Base-by-base conservation (phyloP, 2,113 vertebrate genomes). In the Gobio gobio region DNA sequence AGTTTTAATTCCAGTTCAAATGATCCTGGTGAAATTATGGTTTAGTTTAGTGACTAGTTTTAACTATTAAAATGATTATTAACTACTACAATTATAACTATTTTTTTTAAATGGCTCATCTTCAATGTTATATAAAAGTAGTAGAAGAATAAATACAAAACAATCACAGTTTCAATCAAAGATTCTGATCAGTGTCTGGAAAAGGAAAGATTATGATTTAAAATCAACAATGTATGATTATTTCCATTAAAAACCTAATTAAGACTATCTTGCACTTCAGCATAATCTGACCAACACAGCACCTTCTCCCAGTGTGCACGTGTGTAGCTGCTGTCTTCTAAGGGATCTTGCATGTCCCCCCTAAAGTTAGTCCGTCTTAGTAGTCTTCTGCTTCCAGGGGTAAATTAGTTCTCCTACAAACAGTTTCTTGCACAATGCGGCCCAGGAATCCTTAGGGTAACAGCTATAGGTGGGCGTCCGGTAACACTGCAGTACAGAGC, bases 361-460 rank as follows among this genome's bases (percentile, higher is more conserved):
- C 83, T 40, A 13, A 10, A 43, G 45, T 96, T 90, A 99, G 86
- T 98, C 96, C n/a, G 94, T 93, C 90, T 98, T 98, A 89, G 95
- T 94, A 88, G 86, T 94, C 92, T 96, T 97, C 90, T 96, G 96
- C 85, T 93, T 97, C 98, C 98, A 99, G 74, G 98, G 98, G 88
- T 98, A 99, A 90, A 99, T 94, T 40, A 99, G 95, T 92, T 99
- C 97, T 58, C 98, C 98, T 0, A 98, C 92, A 89, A 99, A 97
- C 72, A 99, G 95, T 82, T 98, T 99, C 91, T 96, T 96, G 91
- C 95, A 95, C 91, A 99, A 93, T 0, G 95, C 94, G 0, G 87
- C 86, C 98, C 98, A 99, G 10, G 98, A 98, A 91, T 99, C 96
- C 90, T 90, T 96, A 36, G 97, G 97, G 90, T 96, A 97, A 86